These are phyloP conservation scores for Elanus axillaris DNA, from an alignment of 2,113 vertebrate species.

Conservation along the genomic window DNA sequence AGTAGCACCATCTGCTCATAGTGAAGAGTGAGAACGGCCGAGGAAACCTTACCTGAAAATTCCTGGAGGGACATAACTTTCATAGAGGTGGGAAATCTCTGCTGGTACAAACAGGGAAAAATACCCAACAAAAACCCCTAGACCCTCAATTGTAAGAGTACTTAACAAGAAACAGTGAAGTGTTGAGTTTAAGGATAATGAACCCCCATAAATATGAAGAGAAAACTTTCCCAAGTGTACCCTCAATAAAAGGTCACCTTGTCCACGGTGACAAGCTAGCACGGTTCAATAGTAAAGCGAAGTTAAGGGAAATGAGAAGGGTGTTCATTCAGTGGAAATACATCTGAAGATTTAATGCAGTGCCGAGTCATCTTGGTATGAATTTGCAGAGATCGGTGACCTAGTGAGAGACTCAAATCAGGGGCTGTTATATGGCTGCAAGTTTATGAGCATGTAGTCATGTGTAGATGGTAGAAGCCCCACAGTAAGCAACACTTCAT, in stretches of 20 bases:
- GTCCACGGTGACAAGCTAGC: not conserved
- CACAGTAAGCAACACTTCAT: not conserved
- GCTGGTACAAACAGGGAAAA: not conserved
- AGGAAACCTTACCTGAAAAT: not conserved
- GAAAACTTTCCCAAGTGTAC: not conserved
- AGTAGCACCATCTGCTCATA: not conserved
- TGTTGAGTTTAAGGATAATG: not conserved
- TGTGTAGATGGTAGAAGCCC: not conserved
- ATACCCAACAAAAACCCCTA: not conserved
- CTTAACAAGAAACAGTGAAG: not conserved
- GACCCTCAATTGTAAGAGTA: too few relatives aligned
- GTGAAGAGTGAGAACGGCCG: not conserved
- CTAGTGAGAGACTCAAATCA: not conserved
- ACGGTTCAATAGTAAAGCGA: fast-evolving
- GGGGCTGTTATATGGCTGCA: not conserved
- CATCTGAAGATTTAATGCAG: not conserved
- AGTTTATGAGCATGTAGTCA: not conserved
- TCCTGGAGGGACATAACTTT: not conserved
- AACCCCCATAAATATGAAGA: not conserved
- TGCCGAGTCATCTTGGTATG: not conserved
- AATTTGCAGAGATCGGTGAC: not conserved
- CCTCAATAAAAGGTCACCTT: not conserved
- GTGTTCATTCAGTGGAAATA: not conserved
- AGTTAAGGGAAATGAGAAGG: not conserved
- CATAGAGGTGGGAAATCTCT: not conserved